Conservation (phyloP, 2,888 invertebrate species). For the Morpho deidamia region DNA sequence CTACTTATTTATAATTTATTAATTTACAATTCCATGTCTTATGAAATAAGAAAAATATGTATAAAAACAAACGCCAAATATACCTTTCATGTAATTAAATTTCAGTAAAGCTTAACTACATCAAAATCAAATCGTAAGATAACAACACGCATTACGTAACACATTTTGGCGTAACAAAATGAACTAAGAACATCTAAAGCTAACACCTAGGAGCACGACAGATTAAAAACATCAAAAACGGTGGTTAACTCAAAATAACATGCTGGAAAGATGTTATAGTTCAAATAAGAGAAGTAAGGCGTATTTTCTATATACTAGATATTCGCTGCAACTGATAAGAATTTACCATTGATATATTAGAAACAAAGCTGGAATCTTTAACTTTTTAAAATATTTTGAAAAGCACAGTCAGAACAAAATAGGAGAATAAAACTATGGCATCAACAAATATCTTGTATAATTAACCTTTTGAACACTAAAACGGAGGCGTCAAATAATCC, state of each 20-base stretch:
- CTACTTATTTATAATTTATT: no score
- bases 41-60: background rate
- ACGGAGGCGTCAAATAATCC: slow-evolving; percentile 12
- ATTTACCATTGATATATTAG: no score
- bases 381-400: no score
- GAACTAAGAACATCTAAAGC: slow-evolving; percentile 11
- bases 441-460: no score
- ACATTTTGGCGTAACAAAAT: background rate
- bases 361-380: no score
- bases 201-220: slow-evolving; percentile 11
- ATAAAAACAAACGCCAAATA: background rate
- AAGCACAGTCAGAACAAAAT: no score
- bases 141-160: background rate
- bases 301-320: no score
- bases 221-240: slow-evolving; percentile 8
- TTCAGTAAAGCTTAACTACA: background rate
- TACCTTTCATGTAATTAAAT: background rate
- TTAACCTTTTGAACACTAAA: background rate
- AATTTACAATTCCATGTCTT: no score
- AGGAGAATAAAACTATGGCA: no score
- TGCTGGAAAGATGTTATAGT: slow-evolving; percentile 20
- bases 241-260: slow-evolving; percentile 18
- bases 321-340: no score
- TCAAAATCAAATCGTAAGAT: background rate
- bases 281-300: background rate